These are phyloP conservation scores for Eupithecia exiguata DNA, from an alignment of 2,888 invertebrate species.

Conservation along the genomic window DNA sequence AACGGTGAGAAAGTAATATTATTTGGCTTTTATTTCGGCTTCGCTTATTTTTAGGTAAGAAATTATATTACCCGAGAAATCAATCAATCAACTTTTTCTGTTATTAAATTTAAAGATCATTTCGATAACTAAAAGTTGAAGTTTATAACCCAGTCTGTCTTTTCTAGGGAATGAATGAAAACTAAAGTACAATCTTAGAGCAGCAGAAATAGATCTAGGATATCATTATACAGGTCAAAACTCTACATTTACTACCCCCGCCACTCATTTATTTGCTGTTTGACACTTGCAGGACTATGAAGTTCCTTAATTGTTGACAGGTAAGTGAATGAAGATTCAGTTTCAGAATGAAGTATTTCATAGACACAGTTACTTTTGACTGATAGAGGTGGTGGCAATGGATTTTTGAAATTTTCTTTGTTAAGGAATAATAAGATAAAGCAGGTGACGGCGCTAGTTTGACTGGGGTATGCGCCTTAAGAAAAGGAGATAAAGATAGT, in stretches of 20 bases:
- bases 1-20: neutral
- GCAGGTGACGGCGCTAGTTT: too few species aligned
- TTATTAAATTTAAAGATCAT: neutral
- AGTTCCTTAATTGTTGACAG: too few species aligned
- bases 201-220: neutral
- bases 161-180: neutral
- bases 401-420: too few species aligned
- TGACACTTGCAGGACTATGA: too few species aligned
- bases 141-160: neutral
- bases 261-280: too few species aligned
- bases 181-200: neutral
- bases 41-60: neutral
- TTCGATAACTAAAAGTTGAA: neutral
- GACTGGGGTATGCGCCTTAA: too few species aligned
- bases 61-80: neutral
- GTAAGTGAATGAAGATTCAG: too few species aligned
- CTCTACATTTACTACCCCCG: neutral
- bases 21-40: neutral
- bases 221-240: neutral
- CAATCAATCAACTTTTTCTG: neutral
- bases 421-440: too few species aligned
- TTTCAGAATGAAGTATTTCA: too few species aligned
- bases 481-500: neutral
- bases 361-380: too few species aligned
- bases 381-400: too few species aligned